phyloP scores from a whole-genome alignment of 2,797 vertebrate species.

The Hypotaenidia philippensis region DNA sequence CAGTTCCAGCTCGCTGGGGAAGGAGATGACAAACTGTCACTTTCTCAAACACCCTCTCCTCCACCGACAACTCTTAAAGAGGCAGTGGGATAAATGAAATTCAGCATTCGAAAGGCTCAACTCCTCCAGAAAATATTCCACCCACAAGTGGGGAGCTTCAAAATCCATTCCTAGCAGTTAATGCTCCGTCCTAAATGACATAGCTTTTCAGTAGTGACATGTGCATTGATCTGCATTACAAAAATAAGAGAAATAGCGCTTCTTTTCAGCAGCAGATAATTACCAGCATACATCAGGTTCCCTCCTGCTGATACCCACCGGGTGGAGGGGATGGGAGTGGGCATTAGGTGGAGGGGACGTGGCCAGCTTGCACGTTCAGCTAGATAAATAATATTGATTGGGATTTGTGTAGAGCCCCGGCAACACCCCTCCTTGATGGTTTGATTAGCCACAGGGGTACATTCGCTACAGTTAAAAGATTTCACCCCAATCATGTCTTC shows the following conservation, averaged over 20 bases:
- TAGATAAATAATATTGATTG: slow-evolving; percentile 61
- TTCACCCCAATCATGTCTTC: slow-evolving; percentile 58
- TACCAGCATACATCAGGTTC: slow-evolving; percentile 60
- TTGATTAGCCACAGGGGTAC: slow-evolving; percentile 44
- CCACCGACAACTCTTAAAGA: slow-evolving; percentile 66
- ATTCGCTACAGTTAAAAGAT: neutral
- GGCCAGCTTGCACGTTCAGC: slow-evolving; percentile 14
- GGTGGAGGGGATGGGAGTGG: slow-evolving; percentile 63
- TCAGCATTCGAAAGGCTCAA: slow-evolving; percentile 55
- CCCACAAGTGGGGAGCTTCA: slow-evolving; percentile 49
- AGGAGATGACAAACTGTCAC: slow-evolving; percentile 68
- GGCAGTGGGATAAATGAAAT: slow-evolving; percentile 69
- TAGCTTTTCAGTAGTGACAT: slow-evolving; percentile 50
- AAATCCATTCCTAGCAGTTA: slow-evolving; percentile 70
- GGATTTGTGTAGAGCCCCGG: slow-evolving; percentile 31
- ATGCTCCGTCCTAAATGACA: slow-evolving; percentile 66
- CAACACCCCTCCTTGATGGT: neutral
- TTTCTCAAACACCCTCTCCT: slow-evolving; percentile 66
- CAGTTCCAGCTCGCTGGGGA: slow-evolving; percentile 11
- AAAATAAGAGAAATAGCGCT: slow-evolving; percentile 70
- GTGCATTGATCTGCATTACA: slow-evolving; percentile 55
- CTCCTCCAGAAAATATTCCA: slow-evolving; percentile 70
- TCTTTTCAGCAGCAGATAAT: slow-evolving; percentile 69
- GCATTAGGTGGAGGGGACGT: slow-evolving; percentile 40
- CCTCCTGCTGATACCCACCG: slow-evolving; percentile 57